A percentile compares a stretch with the other conserved stretches of the same genome.
phyloP scores from a whole-genome alignment of 2,113 vertebrate genomes.

The Atlantisia rogersi region DNA sequence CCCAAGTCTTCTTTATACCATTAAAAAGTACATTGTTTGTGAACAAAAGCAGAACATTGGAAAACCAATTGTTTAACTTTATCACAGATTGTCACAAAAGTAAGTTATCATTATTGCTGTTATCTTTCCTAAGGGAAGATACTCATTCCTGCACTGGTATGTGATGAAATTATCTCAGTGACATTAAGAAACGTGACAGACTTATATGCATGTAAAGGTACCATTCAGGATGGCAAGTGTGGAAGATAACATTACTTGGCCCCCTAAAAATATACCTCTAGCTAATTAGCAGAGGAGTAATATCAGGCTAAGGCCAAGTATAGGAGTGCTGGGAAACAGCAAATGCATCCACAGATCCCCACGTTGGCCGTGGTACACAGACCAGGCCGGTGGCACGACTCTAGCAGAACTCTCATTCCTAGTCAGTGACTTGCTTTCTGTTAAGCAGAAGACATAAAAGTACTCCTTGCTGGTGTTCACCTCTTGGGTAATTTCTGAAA shows the following conservation, averaged over 20 bases:
- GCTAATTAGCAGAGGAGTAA: accelerated
- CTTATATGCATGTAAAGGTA: too few relatives aligned
- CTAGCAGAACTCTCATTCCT: neutral
- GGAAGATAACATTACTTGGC: neutral
- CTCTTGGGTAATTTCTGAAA: neutral
- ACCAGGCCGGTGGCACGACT: accelerated
- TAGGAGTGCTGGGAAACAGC: accelerated
- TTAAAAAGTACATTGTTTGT: neutral
- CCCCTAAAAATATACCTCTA: neutral
- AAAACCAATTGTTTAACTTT: neutral
- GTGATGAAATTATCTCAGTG: neutral
- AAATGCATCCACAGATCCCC: neutral
- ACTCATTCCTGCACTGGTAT: neutral
- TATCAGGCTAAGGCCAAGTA: neutral
- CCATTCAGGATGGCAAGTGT: neutral
- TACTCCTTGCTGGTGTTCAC: neutral
- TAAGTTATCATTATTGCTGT: neutral
- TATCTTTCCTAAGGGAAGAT: neutral
- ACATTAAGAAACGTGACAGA: neutral
- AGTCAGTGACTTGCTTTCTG: neutral
- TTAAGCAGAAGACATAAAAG: neutral
- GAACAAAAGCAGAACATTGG: neutral
- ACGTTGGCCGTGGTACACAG: accelerated
- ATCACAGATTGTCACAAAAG: neutral
- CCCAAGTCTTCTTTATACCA: neutral